Conservation (phyloP, 2,888 invertebrate species). For the Xestia c-nigrum region DNA sequence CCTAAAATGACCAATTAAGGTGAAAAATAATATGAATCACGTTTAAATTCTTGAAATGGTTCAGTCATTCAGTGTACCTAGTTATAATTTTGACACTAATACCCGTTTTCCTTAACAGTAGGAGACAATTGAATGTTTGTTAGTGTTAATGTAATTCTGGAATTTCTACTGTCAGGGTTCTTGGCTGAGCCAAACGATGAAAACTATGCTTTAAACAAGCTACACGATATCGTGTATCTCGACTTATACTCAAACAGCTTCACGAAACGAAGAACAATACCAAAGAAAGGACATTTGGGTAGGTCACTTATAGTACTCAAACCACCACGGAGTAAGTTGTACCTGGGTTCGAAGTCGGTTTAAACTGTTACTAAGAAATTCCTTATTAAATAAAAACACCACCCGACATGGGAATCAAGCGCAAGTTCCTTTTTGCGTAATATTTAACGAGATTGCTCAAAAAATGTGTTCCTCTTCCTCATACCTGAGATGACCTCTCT, state of each 20-base stretch:
- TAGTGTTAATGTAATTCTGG: not conserved
- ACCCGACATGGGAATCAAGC: not conserved
- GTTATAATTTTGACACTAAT: not conserved
- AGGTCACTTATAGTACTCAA: too few species aligned
- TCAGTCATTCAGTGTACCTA: too few species aligned
- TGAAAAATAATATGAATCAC: too few species aligned
- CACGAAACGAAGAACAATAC: too few species aligned
- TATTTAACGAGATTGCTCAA: not conserved
- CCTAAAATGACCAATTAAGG: too few species aligned
- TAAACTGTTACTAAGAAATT: not conserved
- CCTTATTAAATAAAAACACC: not conserved
- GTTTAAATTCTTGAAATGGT: not conserved
- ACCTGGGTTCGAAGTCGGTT: too few species aligned
- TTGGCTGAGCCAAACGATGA: not conserved
- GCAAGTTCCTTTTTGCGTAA: not conserved
- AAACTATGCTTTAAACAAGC: not conserved
- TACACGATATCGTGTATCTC: too few species aligned
- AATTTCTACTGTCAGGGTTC: not conserved
- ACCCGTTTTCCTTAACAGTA: not conserved
- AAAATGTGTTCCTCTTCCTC: constrained; percentile 26
- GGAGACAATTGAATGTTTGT: not conserved
- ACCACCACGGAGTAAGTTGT: too few species aligned
- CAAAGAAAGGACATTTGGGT: too few species aligned
- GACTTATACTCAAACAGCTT: too few species aligned
- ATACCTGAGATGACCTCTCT: constrained; percentile 35